A percentile compares a stretch with the other conserved stretches of the same genome.
Evolutionary conservation across 1,140 invertebrate genomes (phyloP).

Genomic region (Habropoda laboriosa): DNA sequence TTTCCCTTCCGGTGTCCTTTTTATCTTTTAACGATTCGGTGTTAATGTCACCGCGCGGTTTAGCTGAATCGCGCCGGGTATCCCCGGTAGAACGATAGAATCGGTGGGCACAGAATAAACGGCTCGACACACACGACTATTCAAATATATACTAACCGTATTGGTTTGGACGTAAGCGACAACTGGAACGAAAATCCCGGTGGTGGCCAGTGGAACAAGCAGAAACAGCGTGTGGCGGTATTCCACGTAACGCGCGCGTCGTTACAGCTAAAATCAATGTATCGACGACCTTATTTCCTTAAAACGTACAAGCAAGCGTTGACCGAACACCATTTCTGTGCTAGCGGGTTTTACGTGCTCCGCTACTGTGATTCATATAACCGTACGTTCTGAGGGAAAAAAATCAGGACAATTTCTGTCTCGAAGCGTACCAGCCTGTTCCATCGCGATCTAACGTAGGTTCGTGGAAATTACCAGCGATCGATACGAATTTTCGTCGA

Average conservation of each 20-base stretch:
- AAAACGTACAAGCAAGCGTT: constrained; percentile 57
- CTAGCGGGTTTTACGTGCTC: constrained; percentile 61
- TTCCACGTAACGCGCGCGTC: constrained; percentile 43
- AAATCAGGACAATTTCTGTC: constrained; percentile 41
- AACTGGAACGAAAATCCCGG: constrained; percentile 45
- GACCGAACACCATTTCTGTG: constrained; percentile 62
- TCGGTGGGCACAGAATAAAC: background rate
- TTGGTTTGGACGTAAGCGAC: constrained; percentile 5
- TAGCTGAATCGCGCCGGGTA: background rate
- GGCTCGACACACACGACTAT: background rate
- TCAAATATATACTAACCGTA: constrained; percentile 2
- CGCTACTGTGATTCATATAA: constrained; percentile 53
- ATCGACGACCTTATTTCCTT: constrained; percentile 67
- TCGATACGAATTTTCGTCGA: background rate
- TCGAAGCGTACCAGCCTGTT: background rate
- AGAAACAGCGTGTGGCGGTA: constrained; percentile 26
- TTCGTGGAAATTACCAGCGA: background rate
- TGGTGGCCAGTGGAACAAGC: background rate
- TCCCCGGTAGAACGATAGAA: background rate
- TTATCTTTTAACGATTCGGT: background rate
- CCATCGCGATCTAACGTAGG: background rate
- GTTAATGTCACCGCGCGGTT: too few relatives aligned
- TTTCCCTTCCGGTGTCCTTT: too few relatives aligned
- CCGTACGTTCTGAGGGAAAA: constrained; percentile 34
- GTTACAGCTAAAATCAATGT: constrained; percentile 64